Evolutionary conservation across 1,140 invertebrate genomes (phyloP), one percentile per base, ranked within the genome.

Genomic region (Forficula auricularia): DNA sequence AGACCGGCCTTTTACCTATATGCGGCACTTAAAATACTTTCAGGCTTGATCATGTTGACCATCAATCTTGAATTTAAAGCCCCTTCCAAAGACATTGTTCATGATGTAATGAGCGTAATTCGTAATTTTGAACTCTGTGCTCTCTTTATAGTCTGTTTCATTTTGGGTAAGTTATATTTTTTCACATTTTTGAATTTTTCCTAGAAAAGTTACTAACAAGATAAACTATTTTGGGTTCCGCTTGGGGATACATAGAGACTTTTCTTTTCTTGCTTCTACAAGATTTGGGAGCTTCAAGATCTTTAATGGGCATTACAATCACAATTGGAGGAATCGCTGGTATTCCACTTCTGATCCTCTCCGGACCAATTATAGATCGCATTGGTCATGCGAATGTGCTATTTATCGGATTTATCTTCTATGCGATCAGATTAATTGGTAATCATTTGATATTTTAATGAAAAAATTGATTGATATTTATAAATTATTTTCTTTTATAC

Each of bases 201-300:
- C n/a, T n/a, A 8, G 8, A n/a, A 7, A 31, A 31, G 30, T 31
- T 31, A 8, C 30, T 8, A 31, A 8, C 30, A 31, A 31, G 7
- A 31, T 8, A n/a, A n/a, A n/a, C n/a, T 50, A 50, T 61, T 62
- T 12, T 58, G 82, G 81, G 82, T 7, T 76, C 71, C 0, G 75
- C 75, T 9, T 86, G 80, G 79, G 83, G 83, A 6, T 85, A 82
- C 57, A 75, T 86, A 32, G 83, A 87, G 58, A 83, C 75, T 43
- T 90, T 87, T 59, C 62, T 89, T 3, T 89, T 88, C 59, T 87
- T 82, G 82, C 68, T 85, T 44, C 67, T 89, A 7, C 72, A 83
- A 59, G 82, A 84, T 54, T 61, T 87, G 41, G 82, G 81, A 12
- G 79, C 73, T 7, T 76, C 77, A 1, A 73, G 80, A 46, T 78